Conservation (phyloP, 2,113 vertebrate species). For the Odocoileus hemionus region DNA sequence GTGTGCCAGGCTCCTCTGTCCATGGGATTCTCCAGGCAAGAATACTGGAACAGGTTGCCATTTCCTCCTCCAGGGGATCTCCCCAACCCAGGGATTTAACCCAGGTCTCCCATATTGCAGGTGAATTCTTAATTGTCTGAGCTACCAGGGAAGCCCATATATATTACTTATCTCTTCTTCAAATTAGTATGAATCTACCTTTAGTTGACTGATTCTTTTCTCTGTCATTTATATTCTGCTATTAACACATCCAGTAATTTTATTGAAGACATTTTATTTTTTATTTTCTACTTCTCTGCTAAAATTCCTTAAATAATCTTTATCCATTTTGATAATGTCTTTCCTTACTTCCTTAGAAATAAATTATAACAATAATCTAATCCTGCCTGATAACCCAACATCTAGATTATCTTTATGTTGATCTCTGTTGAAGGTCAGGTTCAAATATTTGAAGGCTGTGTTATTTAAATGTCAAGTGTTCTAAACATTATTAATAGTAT, state of each 20-base stretch:
- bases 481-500: neutral
- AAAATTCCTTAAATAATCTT: neutral
- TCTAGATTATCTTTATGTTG: neutral
- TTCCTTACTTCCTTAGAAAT: neutral
- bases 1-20: too few species aligned
- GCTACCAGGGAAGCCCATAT: neutral
- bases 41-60: neutral
- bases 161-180: neutral
- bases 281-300: neutral
- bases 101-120: neutral
- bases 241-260: neutral
- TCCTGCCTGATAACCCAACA: neutral
- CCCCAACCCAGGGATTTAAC: neutral
- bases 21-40: too few species aligned
- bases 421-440: neutral
- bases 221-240: neutral
- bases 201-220: neutral
- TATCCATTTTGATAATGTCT: neutral
- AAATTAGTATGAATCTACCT: neutral
- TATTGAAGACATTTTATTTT: neutral
- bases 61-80: neutral
- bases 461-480: neutral
- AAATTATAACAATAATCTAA: neutral
- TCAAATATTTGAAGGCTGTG: neutral
- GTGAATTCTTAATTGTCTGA: neutral